Evolutionary conservation across 2,113 vertebrate genomes (phyloP), one percentile per base, ranked within the genome.

Genomic region (Corythoichthys haematopterus): DNA sequence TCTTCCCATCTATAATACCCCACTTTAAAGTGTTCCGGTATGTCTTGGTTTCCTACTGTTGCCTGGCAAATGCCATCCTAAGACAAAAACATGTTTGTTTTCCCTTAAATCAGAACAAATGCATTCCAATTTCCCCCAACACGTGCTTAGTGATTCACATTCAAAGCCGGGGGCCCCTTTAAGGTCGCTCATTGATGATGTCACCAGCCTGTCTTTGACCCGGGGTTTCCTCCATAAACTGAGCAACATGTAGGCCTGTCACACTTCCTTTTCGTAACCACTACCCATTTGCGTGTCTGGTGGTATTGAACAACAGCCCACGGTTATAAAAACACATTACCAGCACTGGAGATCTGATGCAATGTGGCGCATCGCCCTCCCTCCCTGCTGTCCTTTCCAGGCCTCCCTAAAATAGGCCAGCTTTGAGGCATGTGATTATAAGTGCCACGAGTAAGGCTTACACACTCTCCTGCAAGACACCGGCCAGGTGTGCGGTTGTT

Each of bases 381-480:
- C 56, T 59, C 55, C 55, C 65, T 65, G 59, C 65, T 64, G 70
- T 77, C 70, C 57, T 76, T 55, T 72, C 52, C 16, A 59, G 65
- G 63, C 64, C 62, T 77, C 75, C 80, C 80, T 84, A 75, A 88
- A 90, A 85, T 86, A 85, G 84, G 76, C 65, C 78, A 79, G 84
- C 83, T 88, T 85, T 85, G 74, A 74, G 74, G 50, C 85, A 88
- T 75, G 85, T 88, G 88, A 88, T 83, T 71, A 67, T 65, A 88
- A 80, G 76, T 89, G 80, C 82, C 73, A 76, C 70, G 60, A 76
- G 61, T 69, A 70, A 58, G 70, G 78, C 87, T 85, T 82, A 83
- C 62, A 64, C 68, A 74, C 75, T n/a, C 37, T 4, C 68, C 12
- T 33, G 72, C 40, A 69, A 63, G 74, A 6, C 11, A 36, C 33